Conservation (phyloP, 2,797 vertebrate genomes). For the Catamblyrhynchus diadema region DNA sequence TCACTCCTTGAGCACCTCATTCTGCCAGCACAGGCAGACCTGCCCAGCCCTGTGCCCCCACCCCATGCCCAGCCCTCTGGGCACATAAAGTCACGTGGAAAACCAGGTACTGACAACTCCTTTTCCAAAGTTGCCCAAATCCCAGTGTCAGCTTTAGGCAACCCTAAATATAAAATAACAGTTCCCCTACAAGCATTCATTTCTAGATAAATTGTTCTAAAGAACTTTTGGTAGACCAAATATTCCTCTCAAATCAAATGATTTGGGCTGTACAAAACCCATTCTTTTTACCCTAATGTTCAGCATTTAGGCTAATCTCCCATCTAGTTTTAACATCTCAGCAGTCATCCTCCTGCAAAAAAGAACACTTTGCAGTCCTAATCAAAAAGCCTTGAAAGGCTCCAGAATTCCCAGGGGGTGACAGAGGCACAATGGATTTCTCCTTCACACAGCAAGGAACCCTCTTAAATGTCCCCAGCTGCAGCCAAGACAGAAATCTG, state of each 20-base stretch:
- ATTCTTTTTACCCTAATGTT: background rate
- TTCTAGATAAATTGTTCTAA: background rate
- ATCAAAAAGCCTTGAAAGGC: background rate
- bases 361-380: background rate
- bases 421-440: background rate
- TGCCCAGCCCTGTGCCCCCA: background rate
- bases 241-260: background rate
- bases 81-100: background rate
- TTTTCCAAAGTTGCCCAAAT: background rate
- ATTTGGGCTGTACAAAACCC: background rate
- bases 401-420: background rate
- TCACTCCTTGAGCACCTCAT: background rate
- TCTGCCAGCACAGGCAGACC: background rate
- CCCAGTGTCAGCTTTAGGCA: background rate
- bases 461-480: background rate
- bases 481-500: background rate
- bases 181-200: background rate
- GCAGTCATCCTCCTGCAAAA: background rate
- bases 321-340: background rate
- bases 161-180: background rate
- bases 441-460: background rate
- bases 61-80: background rate
- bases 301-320: background rate
- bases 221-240: background rate
- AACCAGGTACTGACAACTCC: background rate